Evolutionary conservation across 2,888 invertebrate genomes (phyloP), one percentile per base, ranked within the genome.

Genomic region (Brassicogethes aeneus): DNA sequence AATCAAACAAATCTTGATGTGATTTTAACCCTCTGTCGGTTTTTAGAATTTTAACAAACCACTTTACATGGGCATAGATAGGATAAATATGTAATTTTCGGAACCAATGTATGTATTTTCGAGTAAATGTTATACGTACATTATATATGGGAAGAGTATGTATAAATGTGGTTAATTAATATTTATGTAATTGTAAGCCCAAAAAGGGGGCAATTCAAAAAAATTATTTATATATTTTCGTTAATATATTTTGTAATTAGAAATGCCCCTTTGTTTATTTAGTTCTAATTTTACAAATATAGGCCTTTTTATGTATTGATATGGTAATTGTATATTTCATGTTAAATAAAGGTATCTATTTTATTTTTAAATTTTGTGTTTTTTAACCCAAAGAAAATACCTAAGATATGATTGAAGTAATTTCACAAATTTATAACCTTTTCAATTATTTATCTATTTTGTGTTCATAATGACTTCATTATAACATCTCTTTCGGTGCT

Each of bases 21-120:
- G 52, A 52, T 55, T 50, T 45, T 42, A 44, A 43, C 43, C n/a
- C n/a, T n/a, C 42, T 46, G 40, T 46, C 44, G 43, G 46, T 48
- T 51, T 49, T 48, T 23, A 43, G 40, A 37, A 37, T 34, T 44
- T 17, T 44, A 41, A 48, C 43, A 42, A 42, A 40, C 5, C 10
- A 23, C 10, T 5, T 23, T 23, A 23, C 5, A 23, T 23, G 23
- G 23, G 23, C 10, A 10, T 23, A 23, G 23, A 5, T 23, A 23
- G 10, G 5, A 23, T 10, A 23, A 23, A 23, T 7, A 23, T 7
- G 10, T 23, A 10, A 7, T 23, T 23, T 23, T 23, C 10, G 23
- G 23, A 23, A 23, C 23, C 23, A 23, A 23, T 23, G 5, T 10
- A 10, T 23, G 23, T 23, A 10, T 23, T 7, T 23, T n/a, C n/a